Evolutionary conservation across 1,140 invertebrate species (phyloP), one percentile per base, ranked within the genome.

Genomic region (Uloborus diversus): DNA sequence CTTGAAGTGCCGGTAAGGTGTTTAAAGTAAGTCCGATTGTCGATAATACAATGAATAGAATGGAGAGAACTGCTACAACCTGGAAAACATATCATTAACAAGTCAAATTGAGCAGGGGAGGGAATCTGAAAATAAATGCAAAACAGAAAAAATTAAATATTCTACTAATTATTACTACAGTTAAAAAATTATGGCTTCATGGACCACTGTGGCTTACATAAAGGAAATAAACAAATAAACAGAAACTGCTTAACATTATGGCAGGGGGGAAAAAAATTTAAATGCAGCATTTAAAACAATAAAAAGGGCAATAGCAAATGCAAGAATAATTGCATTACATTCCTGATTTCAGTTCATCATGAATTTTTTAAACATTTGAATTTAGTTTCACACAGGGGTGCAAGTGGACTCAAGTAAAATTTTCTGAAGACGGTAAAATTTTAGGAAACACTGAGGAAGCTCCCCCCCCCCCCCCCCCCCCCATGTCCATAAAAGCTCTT

Each of bases 21-120:
- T 98, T 99, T 87, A 99, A 92, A 87, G 97, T 99, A 87, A 99
- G 91, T 85, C 95, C 96, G 88, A 99, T 96, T 87, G 97, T 99
- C 86, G 96, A 98, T 89, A 99, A 92, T 88, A 99, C 94, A 90
- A 99, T 99, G 93, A 99, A 99, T 90, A 98, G 92, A 90, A 99
- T 98, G 88, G 96, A 98, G 89, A 99, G 95, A 90, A 99, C 95
- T 88, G 96, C 96, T 89, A 99, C 95, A 89, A 99, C 96, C 96
- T 99, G 94, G 68, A 86, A 81, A 84, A 83, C 65, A 78, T 47
- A 79, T 49, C 62, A 66, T 42, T 59, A 49, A 33, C 25, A 32
- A 59, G 57, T 35, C 37, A 59, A 59, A 35, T 56, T 53, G 51
- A 69, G 51, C 51, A 69, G 47, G 71, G 71, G 35, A 25, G 49